Percentiles rank a stretch among this genome's conserved stretches.
phyloP scores from a whole-genome alignment of 2,797 vertebrate species.

The Capromys pilorides region DNA sequence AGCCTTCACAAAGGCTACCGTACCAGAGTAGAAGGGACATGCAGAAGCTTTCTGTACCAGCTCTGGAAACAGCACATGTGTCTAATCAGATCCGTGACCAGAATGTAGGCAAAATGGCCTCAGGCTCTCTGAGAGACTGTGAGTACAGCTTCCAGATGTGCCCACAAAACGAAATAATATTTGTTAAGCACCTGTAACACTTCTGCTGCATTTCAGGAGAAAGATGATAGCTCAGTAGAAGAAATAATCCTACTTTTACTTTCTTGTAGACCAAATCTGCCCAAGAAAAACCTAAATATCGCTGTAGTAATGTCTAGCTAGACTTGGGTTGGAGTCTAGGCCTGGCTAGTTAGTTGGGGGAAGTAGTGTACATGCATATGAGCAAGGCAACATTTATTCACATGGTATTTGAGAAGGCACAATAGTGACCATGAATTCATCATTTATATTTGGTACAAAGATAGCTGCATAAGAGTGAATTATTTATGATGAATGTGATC shows the following conservation, averaged over 20 bases:
- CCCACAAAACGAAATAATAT: neutral
- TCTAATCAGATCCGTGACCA: neutral
- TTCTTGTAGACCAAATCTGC: neutral
- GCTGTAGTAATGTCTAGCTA: neutral
- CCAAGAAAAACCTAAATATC: neutral
- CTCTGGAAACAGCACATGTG: neutral
- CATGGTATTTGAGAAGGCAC: neutral
- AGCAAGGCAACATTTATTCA: neutral
- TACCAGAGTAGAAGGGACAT: neutral
- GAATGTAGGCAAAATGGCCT: neutral
- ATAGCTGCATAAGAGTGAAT: neutral
- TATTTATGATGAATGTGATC: too few species aligned
- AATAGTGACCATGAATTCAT: neutral
- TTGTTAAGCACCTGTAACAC: neutral
- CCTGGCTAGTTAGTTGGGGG: neutral
- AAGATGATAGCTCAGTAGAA: neutral
- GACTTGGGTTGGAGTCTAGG: neutral
- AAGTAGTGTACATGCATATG: neutral
- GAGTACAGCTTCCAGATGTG: neutral
- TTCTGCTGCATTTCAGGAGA: constrained; percentile 4
- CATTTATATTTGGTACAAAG: neutral
- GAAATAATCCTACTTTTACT: neutral
- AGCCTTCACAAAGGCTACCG: neutral
- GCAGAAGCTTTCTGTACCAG: neutral
- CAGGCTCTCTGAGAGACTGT: neutral